Conservation (phyloP, 2,888 invertebrate species). For the Sclerodermus sp. region DNA sequence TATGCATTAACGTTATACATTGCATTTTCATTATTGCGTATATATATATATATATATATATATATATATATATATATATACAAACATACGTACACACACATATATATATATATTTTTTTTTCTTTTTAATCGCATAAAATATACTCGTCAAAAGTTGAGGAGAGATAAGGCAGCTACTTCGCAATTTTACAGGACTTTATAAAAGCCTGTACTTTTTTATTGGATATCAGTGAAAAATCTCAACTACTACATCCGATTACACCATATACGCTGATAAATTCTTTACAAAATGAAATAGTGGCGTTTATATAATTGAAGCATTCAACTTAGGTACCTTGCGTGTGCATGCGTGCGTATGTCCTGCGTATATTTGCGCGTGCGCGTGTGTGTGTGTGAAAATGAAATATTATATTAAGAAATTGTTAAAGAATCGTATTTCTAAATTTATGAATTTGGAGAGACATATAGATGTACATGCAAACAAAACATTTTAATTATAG, state of each 20-base stretch:
- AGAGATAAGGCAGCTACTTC: conserved; percentile 47
- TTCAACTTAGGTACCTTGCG: conserved; percentile 44
- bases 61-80: conserved; percentile 21
- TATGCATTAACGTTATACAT: conserved; percentile 22
- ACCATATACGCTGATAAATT: conserved; percentile 25
- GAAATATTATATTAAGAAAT: conserved; percentile 33
- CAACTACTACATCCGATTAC: conserved; percentile 4
- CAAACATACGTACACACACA: conserved; percentile 14
- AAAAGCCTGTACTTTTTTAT: conserved; percentile 17
- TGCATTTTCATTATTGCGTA: background rate
- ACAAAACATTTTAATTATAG: conserved; percentile 43
- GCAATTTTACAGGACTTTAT: conserved; percentile 39
- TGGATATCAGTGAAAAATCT: background rate
- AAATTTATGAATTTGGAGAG: conserved; percentile 34
- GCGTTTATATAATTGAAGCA: conserved; percentile 12
- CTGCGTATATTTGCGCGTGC: too few species aligned
- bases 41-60: conserved; percentile 16
- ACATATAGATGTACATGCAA: conserved; percentile 40
- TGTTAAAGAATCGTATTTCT: conserved; percentile 48
- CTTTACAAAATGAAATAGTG: conserved; percentile 17
- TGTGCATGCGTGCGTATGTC: too few species aligned
- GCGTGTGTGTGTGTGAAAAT: conserved; percentile 39
- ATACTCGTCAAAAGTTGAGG: background rate
- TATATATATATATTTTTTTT: conserved; percentile 22
- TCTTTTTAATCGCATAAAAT: conserved; percentile 28